Conservation (phyloP, 1,140 invertebrate genomes). For the Philaenus spumarius region DNA sequence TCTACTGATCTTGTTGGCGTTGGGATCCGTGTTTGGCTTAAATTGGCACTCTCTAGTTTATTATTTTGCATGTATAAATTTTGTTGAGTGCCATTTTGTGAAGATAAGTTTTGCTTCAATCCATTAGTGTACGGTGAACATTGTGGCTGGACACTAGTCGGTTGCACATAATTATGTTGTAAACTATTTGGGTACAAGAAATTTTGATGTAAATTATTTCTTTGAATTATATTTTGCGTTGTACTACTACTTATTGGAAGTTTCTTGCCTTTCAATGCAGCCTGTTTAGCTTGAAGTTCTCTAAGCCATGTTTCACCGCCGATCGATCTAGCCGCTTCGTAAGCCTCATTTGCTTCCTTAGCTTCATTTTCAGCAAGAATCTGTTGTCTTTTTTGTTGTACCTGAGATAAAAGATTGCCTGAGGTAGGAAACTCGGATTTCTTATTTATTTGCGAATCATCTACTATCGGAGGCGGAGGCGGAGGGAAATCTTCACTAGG, state of each 20-base stretch:
- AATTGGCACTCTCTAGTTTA: background rate
- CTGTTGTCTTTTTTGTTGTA: conserved; percentile 69
- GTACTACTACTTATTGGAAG: too few species aligned
- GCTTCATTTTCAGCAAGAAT: conserved; percentile 38
- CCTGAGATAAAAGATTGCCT: conserved; percentile 57
- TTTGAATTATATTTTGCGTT: too few species aligned
- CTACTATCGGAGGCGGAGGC: conserved; percentile 68
- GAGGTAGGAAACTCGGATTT: conserved; percentile 42
- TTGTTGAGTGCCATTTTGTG: too few species aligned
- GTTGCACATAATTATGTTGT: too few species aligned
- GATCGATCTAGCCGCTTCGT: conserved; percentile 32
- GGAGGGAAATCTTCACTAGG: conserved; percentile 84
- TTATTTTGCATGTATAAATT: background rate
- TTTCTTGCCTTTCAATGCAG: conserved; percentile 29
- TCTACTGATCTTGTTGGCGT: conserved; percentile 2
- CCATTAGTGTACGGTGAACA: too few species aligned
- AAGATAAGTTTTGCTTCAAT: too few species aligned
- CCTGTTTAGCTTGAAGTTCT: conserved; percentile 71
- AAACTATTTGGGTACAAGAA: too few species aligned
- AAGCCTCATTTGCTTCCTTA: conserved; percentile 33
- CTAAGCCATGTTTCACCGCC: conserved; percentile 60
- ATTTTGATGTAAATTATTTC: too few species aligned
- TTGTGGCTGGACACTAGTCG: too few species aligned
- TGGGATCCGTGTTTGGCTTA: background rate
- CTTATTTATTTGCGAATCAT: conserved; percentile 38